Conservation (phyloP, 92 coral and sea anemone genomes). For the Zoanthus sociatus region DNA sequence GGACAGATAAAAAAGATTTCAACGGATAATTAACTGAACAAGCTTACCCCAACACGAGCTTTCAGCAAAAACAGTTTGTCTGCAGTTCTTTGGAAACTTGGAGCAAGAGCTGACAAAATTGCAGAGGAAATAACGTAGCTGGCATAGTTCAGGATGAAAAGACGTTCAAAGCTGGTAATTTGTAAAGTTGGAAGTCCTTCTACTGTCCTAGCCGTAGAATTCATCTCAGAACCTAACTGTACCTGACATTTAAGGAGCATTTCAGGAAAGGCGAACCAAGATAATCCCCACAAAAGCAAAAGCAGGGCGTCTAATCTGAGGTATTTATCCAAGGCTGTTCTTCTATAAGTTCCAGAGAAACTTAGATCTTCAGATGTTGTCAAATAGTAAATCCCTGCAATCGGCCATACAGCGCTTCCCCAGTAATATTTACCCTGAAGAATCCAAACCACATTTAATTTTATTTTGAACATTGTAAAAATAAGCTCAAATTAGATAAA, state of each 20-base stretch:
- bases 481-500: not conserved
- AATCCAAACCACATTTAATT: not conserved
- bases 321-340: constrained; percentile 13
- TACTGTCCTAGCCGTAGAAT: not conserved
- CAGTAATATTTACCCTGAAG: constrained; percentile 6
- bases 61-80: constrained; percentile 8
- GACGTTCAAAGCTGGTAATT: not conserved
- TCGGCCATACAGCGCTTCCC: constrained; percentile 25
- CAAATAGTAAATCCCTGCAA: constrained; percentile 12
- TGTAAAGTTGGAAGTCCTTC: too few species aligned
- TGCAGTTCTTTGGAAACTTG: constrained; percentile 5
- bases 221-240: not conserved
- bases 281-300: constrained; percentile 6
- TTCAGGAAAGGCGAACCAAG: constrained; percentile 13
- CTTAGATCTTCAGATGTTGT: not conserved
- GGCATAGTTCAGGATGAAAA: constrained; percentile 23
- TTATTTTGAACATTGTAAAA: not conserved
- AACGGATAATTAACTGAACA: too few species aligned
- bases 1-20: too few species aligned
- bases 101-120: constrained; percentile 27
- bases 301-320: constrained; percentile 13
- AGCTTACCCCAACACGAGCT: constrained; percentile 20
- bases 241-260: constrained; percentile 15
- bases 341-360: constrained; percentile 22
- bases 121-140: constrained; percentile 9